Conservation (phyloP, 1,140 invertebrate genomes). For the Halesus radiatus region DNA sequence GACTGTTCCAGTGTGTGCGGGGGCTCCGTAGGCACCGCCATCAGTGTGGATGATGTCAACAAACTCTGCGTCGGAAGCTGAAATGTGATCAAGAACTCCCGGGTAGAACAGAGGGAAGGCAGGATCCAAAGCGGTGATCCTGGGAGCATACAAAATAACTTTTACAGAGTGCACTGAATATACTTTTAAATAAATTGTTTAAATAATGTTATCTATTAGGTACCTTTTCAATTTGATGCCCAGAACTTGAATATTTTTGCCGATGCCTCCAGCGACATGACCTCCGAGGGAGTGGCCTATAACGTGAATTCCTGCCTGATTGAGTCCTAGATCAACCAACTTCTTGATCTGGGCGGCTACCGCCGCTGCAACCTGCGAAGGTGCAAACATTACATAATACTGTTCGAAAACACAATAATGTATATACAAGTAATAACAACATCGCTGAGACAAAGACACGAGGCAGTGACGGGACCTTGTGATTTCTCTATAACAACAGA, state of each 20-base stretch:
- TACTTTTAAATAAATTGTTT: no score
- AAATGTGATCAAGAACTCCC: slow-evolving; percentile 70
- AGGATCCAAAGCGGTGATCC: slow-evolving; percentile 73
- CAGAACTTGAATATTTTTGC: slow-evolving; percentile 63
- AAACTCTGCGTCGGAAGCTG: slow-evolving; percentile 75
- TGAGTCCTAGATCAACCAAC: slow-evolving; percentile 62
- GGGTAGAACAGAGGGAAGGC: slow-evolving; percentile 74
- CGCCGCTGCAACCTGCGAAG: slow-evolving; percentile 58
- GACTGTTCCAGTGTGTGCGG: slow-evolving; percentile 70
- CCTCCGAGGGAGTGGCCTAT: slow-evolving; percentile 84
- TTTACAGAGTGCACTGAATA: no score
- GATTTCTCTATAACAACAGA: neutral
- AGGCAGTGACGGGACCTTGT: no score
- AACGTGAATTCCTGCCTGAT: slow-evolving; percentile 73
- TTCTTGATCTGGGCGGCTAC: slow-evolving; percentile 61
- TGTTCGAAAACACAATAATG: no score
- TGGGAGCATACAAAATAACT: slow-evolving; percentile 51
- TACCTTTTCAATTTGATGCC: slow-evolving; percentile 61
- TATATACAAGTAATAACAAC: no score
- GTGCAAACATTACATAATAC: no score
- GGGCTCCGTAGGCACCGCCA: slow-evolving; percentile 72
- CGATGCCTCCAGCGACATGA: slow-evolving; percentile 79
- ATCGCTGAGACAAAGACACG: no score
- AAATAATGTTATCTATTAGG: no score
- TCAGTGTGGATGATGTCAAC: slow-evolving; percentile 82